Evolutionary conservation across 2,888 invertebrate species (phyloP).

Genomic region (Hemistola chrysoprasaria): DNA sequence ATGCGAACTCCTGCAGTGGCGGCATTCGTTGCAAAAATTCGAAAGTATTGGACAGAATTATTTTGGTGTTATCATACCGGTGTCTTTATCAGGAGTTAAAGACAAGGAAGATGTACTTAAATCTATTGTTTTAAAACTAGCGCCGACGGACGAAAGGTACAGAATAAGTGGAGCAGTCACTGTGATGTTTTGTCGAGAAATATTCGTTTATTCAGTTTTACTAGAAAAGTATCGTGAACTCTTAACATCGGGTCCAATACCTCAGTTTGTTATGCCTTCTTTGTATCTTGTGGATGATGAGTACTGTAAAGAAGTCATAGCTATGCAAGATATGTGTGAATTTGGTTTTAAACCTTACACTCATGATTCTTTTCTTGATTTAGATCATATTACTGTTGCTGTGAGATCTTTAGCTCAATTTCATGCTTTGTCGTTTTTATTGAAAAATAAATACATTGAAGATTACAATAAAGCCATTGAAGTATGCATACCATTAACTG

Average conservation of each 20-base stretch:
- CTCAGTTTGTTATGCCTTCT: constrained; percentile 46
- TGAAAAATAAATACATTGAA: constrained; percentile 39
- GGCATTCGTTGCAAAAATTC: constrained; percentile 43
- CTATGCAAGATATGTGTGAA: constrained; percentile 59
- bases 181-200: constrained; percentile 59
- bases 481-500: constrained; percentile 56
- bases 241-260: constrained; percentile 25
- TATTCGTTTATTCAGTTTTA: constrained; percentile 57
- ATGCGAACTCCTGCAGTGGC: constrained; percentile 30
- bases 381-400: constrained; percentile 52
- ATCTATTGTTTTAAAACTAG: constrained; percentile 59
- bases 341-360: constrained; percentile 52
- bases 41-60: constrained; percentile 65
- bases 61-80: constrained; percentile 64
- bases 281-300: constrained; percentile 55
- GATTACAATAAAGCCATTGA: constrained; percentile 44
- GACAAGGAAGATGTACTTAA: constrained; percentile 21
- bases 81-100: constrained; percentile 41
- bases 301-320: constrained; percentile 62
- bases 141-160: constrained; percentile 64
- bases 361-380: constrained; percentile 49
- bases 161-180: constrained; percentile 68
- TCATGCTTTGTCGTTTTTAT: constrained; percentile 63
- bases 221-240: constrained; percentile 47
- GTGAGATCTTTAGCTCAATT: constrained; percentile 58